Evolutionary conservation across 2,797 vertebrate genomes (phyloP).

Genomic region (Eupleurogrammus muticus): DNA sequence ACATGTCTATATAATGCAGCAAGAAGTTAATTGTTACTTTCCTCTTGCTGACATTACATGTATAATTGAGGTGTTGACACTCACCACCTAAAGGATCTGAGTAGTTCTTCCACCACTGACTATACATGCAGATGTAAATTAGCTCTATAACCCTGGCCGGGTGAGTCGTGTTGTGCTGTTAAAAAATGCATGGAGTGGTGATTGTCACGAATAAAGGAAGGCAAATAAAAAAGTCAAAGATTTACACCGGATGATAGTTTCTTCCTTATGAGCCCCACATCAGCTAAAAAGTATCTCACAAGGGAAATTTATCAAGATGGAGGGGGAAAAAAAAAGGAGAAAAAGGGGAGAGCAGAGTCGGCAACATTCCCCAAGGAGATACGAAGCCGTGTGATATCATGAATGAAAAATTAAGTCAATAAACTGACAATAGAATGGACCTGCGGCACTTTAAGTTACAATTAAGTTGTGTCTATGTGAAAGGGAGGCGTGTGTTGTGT

Average conservation of each 20-base stretch:
- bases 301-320: constrained; percentile 38
- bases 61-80: too few relatives aligned
- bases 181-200: too few relatives aligned
- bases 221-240: constrained; percentile 24
- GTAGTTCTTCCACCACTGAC: too few relatives aligned
- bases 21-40: too few relatives aligned
- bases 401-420: constrained; percentile 60
- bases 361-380: constrained; percentile 20
- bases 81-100: too few relatives aligned
- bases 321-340: constrained; percentile 11
- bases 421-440: constrained; percentile 50
- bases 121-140: too few relatives aligned
- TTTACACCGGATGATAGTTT: constrained; percentile 26
- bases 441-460: constrained; percentile 11
- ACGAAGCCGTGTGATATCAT: constrained; percentile 28
- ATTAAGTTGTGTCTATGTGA: constrained; percentile 13
- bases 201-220: constrained; percentile 20
- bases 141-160: too few relatives aligned
- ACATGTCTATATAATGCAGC: too few relatives aligned
- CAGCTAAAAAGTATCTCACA: constrained; percentile 35
- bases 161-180: too few relatives aligned
- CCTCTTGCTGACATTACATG: too few relatives aligned
- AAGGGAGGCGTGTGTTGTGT: constrained; percentile 25
- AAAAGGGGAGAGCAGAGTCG: constrained; percentile 23
- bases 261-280: constrained; percentile 27